Evolutionary conservation across 2,888 invertebrate genomes (phyloP).

Genomic region (Kuschelorhynchus macadamiae): DNA sequence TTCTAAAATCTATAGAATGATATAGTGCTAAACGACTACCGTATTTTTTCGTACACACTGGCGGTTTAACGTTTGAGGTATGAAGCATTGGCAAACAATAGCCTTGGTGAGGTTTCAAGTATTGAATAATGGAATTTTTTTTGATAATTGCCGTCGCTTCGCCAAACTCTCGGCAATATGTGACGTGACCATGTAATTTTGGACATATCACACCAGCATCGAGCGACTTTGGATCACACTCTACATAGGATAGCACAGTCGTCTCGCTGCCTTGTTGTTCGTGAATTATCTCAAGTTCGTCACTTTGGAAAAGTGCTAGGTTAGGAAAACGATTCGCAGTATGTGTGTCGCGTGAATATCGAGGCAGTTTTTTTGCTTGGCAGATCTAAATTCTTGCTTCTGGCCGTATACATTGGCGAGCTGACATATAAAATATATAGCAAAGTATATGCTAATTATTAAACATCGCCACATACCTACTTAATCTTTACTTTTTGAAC

Average conservation of each 20-base stretch:
- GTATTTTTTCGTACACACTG: conserved; percentile 3
- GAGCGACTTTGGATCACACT: not conserved
- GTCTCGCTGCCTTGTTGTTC: not conserved
- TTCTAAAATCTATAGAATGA: not conserved
- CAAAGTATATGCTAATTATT: too few species aligned
- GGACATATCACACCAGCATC: not conserved
- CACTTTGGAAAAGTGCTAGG: too few species aligned
- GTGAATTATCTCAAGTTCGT: too few species aligned
- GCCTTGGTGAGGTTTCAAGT: not conserved
- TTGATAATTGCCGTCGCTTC: not conserved
- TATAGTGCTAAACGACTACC: conserved; percentile 4
- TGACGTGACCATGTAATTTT: not conserved
- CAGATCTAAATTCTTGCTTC: too few species aligned
- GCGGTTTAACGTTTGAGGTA: not conserved
- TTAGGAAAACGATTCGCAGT: too few species aligned
- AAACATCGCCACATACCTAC: too few species aligned
- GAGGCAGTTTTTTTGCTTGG: too few species aligned
- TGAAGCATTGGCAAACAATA: conserved; percentile 3
- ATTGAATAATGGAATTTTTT: not conserved
- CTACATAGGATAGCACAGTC: not conserved
- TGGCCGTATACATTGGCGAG: too few species aligned
- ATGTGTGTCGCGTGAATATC: too few species aligned
- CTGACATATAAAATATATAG: too few species aligned
- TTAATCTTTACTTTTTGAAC: too few species aligned
- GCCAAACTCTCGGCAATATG: not conserved